Base-by-base conservation (phyloP, 2,888 invertebrate genomes). In the Formica aserva region DNA sequence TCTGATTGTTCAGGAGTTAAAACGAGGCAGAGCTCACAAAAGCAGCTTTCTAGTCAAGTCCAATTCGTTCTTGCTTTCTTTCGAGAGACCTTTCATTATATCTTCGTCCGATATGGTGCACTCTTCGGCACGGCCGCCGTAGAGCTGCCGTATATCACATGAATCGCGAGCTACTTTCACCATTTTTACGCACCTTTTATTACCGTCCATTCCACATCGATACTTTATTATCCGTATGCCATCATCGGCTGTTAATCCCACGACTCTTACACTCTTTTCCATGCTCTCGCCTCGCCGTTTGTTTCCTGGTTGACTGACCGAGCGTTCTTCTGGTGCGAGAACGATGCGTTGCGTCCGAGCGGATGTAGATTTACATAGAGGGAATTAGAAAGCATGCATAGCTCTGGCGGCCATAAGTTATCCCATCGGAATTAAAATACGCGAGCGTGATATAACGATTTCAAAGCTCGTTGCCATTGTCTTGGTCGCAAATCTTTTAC, bases 41-140 rank as follows among this genome's bases (percentile, higher is more conserved):
- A 29, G 69, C 45, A 45, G 71, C 78, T 80, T 80, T 80, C 78
- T 80, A 80, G 32, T 55, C 38, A 69, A 71, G 29, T 71, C 32
- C 41, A 55, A 32, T 78, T 57, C 71, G 77, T 71, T 78, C 38
- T 71, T 78, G 78, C 78, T 78, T 78, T 78, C 78, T 45, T 78
- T 71, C 71, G 71, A 35, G 57, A 78, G 78, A 78, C 71, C 71
- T 71, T 32, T 78, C 78, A 71, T 78, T 78, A 71, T 22, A 32
- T 65, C 38, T 67, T 77, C 29, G 41, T 77, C 22, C 77, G 71
- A 78, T 71, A 71, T 60, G 22, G 13, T 77, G 55, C 3, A n/a
- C 57, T 57, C 78, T 78, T 71, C 57, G 77, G 41, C 22, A 32
- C 57, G 57, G 65, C 62, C 52, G 26, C 13, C 38, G 11, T 48